These are phyloP conservation scores for Drosophila watanabei DNA, from an alignment of 1,140 invertebrate species.

Conservation along the genomic window DNA sequence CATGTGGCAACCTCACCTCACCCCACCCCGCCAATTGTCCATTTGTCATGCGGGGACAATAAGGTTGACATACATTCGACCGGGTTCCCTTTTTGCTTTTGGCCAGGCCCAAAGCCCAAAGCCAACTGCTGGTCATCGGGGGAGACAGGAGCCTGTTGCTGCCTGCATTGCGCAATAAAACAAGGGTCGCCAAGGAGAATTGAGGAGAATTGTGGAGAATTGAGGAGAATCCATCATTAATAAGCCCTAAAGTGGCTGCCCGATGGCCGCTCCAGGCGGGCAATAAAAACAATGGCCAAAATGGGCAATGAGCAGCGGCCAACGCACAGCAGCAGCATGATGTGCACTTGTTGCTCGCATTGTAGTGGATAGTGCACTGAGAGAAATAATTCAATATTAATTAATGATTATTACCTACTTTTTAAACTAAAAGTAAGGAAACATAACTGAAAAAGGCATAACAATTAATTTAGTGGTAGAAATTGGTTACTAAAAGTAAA, in stretches of 20 bases:
- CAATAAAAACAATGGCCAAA: slow-evolving; percentile 81
- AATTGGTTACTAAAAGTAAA: too few relatives aligned
- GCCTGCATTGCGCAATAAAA: slow-evolving; percentile 76
- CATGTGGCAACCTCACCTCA: slow-evolving; percentile 6
- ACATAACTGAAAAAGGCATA: too few relatives aligned
- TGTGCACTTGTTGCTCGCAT: slow-evolving; percentile 63
- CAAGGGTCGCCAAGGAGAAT: slow-evolving; percentile 55
- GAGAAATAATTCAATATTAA: not conserved
- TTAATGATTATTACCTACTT: not conserved
- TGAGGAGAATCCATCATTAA: slow-evolving; percentile 82
- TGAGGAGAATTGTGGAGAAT: slow-evolving; percentile 71
- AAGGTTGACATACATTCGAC: slow-evolving; percentile 78
- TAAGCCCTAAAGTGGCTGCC: slow-evolving; percentile 81
- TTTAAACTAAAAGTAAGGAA: too few relatives aligned
- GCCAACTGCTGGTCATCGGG: slow-evolving; percentile 4
- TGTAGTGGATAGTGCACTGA: slow-evolving; percentile 32
- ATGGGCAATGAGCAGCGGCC: slow-evolving; percentile 72
- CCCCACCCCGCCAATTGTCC: slow-evolving; percentile 54
- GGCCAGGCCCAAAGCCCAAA: not conserved
- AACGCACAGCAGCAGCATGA: slow-evolving; percentile 51
- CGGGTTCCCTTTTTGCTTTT: slow-evolving; percentile 52
- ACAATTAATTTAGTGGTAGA: too few relatives aligned
- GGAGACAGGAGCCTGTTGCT: slow-evolving; percentile 7
- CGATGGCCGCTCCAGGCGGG: slow-evolving; percentile 70
- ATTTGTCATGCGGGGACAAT: slow-evolving; percentile 75